Base-by-base conservation (phyloP, 2,113 vertebrate genomes). In the Echinops telfairi region DNA sequence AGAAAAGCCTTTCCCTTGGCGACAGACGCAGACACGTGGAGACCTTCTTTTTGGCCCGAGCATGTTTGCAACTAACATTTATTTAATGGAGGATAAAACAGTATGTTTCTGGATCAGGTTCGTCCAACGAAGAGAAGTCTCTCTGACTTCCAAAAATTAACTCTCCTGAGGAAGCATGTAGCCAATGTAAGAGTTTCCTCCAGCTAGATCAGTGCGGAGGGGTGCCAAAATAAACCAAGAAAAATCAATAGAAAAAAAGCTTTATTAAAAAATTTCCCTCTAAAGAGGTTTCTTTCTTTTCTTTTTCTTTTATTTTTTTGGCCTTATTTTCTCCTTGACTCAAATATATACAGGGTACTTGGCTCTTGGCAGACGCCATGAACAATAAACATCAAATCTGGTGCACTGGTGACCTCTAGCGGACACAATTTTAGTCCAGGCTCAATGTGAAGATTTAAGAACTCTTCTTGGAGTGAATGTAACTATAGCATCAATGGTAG, bases 361-460 rank as follows among this genome's bases (percentile, higher is more conserved):
- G 25, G 25, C 40, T 79, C 20, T 82, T 82, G 79, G n/a, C 19
- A 25, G 22, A 2, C 33, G 75, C 14, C 0, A 0, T 0, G 36
- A 84, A 33, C 86, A 91, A 0, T 0, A n/a, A 84, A 33, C 86
- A 91, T 88, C 87, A 93, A 94, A 15, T 66, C 77, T 86, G 76
- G 86, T 76, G 86, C 95, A 77, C 0, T 92, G 95, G 96, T 96
- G 97, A 97, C 98, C 97, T 96, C 97, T 98, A 98, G 97, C 98
- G 98, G 96, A 70, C 82, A 93, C 47, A 88, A 62, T 76, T 91
- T 89, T 78, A 27, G 62, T 43, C 82, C 83, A 64, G 15, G 10
- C 71, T 80, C 36, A 31, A 10, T 11, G 33, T 22, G 57, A 43
- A 68, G n/a, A 62, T 76, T 38, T 88, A 75, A 71, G 10, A 75